Percentiles rank a stretch among this genome's conserved stretches.
Evolutionary conservation across 2,797 vertebrate genomes (phyloP).

Genomic region (Cheirogaleus major): DNA sequence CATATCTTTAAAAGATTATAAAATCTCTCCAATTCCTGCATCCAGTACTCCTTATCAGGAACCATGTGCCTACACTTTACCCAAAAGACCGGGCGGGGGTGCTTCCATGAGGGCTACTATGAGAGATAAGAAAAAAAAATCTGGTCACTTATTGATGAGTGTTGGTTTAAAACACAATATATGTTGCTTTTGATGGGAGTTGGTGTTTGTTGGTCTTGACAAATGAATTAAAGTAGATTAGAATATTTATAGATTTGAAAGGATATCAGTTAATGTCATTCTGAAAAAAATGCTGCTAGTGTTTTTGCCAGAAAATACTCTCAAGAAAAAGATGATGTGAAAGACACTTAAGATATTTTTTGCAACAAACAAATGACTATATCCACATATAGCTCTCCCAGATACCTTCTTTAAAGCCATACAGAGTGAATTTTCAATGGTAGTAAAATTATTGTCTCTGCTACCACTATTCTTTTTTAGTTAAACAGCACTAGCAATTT

Average conservation of each 20-base stretch:
- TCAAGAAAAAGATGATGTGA: background rate
- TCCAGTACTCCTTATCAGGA: background rate
- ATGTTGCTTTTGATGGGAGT: background rate
- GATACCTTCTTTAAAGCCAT: background rate
- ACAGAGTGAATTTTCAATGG: background rate
- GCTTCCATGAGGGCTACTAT: background rate
- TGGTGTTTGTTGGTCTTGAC: background rate
- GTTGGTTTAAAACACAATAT: background rate
- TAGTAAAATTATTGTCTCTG: background rate
- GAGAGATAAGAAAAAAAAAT: background rate
- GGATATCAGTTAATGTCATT: background rate
- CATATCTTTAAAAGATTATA: background rate
- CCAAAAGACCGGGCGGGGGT: background rate
- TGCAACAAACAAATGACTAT: background rate
- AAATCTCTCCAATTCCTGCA: background rate
- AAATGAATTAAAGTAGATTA: background rate
- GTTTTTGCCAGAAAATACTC: background rate
- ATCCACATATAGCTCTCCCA: background rate
- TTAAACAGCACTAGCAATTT: background rate
- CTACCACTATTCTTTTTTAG: background rate
- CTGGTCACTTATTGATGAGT: background rate
- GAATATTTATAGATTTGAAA: conserved; percentile 6
- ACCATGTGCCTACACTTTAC: background rate
- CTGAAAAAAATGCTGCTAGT: background rate
- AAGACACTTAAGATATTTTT: background rate